Base-by-base conservation (phyloP, 2,888 invertebrate genomes). In the Liodrosophila aerea region DNA sequence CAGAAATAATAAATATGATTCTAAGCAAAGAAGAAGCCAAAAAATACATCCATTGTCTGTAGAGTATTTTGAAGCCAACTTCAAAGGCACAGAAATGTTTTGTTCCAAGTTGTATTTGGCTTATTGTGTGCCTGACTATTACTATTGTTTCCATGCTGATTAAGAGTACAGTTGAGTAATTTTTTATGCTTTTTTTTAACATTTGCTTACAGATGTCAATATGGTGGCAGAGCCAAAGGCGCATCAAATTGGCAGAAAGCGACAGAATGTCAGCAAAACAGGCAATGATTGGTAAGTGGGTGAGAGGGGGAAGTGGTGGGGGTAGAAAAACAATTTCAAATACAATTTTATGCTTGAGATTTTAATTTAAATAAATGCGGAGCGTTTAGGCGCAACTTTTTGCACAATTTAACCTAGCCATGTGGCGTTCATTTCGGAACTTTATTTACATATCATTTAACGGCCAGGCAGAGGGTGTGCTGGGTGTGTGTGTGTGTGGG, bases 161-260 rank as follows among this genome's bases (percentile, higher is more conserved):
- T 39, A 7, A n/a, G 18, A 39, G 11, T 5, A 39, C 16, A n/a
- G 39, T 18, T 39, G n/a, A 16, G 18, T n/a, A 39, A 9, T n/a
- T 16, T 16, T 7, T 18, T 39, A 9, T 39, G 39, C 18, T 12
- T 34, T 46, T 33, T 29, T 37, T 37, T 15, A 37, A 9, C 13
- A 37, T 16, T 16, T 15, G 1, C 15, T 36, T 91, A 57, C 91
- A 93, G 93, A 93, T 91, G 93, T 93, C 76, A 94, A 93, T 89
- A 92, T 93, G 92, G 93, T 93, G 45, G 93, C 93, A 40, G 93
- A 93, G 88, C 93, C 93, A 58, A 94, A 94, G 89, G 92, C 93
- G 60, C 92, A 93, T 87, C 93, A 93, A 89, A 92, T 92, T 63
- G 92, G 92, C 71, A 90, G 92, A 69, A 92, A 92, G 87, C 89